Base-by-base conservation (phyloP, 2,113 vertebrate genomes). In the Bufo bufo region DNA sequence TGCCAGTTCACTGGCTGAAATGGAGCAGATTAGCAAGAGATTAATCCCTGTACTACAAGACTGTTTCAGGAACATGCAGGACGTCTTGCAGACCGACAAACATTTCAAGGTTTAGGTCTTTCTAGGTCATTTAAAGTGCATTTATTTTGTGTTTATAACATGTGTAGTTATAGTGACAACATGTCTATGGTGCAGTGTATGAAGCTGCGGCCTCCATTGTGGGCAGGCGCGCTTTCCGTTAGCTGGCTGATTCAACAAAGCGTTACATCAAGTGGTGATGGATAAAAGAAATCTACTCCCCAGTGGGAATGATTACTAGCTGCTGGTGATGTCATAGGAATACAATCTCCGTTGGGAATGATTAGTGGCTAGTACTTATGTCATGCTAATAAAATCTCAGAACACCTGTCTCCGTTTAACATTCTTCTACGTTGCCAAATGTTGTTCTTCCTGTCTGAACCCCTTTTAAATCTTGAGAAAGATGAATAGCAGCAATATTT, bases 351-450 rank as follows among this genome's bases (percentile, higher is more conserved):
- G 3, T 52, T 52, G 63, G 59, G 82, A 52, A 49, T 50, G 63
- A 84, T 69, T 71, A 71, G 82, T 71, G 63, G 47, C 65, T 69
- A 4, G 13, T 16, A n/a, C 45, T 84, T 3, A 84, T 71, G 47
- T 84, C 82, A 84, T 84, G 82, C 63, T 69, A 71, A 69, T 84
- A 84, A 52, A 69, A 84, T 84, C 43, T 71, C 63, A 45, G 11
- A 65, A 16, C 82, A 84, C 63, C 82, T 84, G 82, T 10, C 82
- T 71, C 49, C 47, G 14, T 69, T 84, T 84, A 84, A 84, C 49
- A 84, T 84, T 69, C 82, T 69, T 84, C 20, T 1, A 10, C 63
- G 54, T 63, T 84, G 61, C 82, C 82, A 84, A 84, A 50, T 69
- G 13, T 50, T 82, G 10, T 52, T 84, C 52, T 69, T 84, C 47